Evolutionary conservation across 1,140 invertebrate species (phyloP), one percentile per base, ranked within the genome.

Genomic region (Zaprionus gabonicus): DNA sequence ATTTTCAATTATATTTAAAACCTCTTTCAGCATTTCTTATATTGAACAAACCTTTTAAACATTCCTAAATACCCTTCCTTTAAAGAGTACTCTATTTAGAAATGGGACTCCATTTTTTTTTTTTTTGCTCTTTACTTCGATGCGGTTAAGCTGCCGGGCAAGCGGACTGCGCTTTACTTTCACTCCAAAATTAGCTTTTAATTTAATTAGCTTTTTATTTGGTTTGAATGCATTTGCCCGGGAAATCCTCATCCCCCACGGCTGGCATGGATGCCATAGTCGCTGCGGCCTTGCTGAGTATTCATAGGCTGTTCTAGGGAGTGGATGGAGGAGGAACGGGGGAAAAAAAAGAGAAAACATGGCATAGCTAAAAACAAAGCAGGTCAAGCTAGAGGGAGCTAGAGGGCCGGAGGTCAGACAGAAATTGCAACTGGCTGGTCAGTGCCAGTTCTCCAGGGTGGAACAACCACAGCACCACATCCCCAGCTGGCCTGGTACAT

Each of bases 171-270:
- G 73, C 68, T 79, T 76, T 80, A 77, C 73, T 71, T 79, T 76
- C 74, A 67, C 78, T 72, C 73, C 57, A 64, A 71, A 76, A 71
- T 76, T 71, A 76, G 77, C 73, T 79, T 80, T 80, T 77, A 76
- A 80, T 79, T 79, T 79, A 80, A 80, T 80, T 80, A 80, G 74
- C 69, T 80, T 80, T 80, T 68, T 76, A 76, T 76, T 80, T 71
- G 68, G n/a, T 76, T 76, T 71, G 63, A 77, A 80, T 80, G 74
- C 78, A 80, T 76, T 77, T 76, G 41, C 31, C 68, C 57, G 13
- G 13, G 53, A n/a, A 20, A 12, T 17, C 36, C 49, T 20, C 31
- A n/a, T 12, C n/a, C 17, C 56, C 31, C 17, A 12, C 23, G 6
- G 12, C n/a, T 27, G 12, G 4, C 41, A 28, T 23, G 34, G 44